These are phyloP conservation scores for Parapsyche elsis DNA, from an alignment of 1,140 invertebrate genomes.

Conservation along the genomic window DNA sequence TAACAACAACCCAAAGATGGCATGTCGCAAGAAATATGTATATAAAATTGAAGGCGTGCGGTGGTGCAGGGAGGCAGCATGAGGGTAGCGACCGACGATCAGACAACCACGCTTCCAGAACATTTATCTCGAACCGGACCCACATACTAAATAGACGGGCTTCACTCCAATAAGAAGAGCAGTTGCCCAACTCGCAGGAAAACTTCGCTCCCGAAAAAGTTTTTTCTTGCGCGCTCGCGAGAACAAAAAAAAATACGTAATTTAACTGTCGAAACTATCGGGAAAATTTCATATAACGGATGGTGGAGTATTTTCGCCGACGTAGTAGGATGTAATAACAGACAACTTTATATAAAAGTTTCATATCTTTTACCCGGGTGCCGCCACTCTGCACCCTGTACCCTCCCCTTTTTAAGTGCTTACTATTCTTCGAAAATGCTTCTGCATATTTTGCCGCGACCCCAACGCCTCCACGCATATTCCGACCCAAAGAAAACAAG, in stretches of 20 bases:
- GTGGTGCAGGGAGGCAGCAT: too few relatives aligned
- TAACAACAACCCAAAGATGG: too few relatives aligned
- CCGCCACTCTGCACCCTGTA: background rate
- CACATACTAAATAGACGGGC: background rate
- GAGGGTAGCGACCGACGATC: background rate
- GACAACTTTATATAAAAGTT: slow-evolving; percentile 16
- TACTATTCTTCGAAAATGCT: background rate
- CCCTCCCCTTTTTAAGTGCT: background rate
- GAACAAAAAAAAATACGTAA: slow-evolving; percentile 11
- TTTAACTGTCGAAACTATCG: slow-evolving; percentile 32
- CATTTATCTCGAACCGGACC: slow-evolving; percentile 3
- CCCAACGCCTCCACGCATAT: background rate
- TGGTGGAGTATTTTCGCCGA: background rate
- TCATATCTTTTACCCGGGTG: background rate
- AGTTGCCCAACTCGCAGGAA: background rate
- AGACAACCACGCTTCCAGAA: background rate
- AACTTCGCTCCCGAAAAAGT: slow-evolving; percentile 5
- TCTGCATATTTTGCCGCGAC: background rate
- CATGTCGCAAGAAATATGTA: too few relatives aligned
- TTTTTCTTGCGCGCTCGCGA: background rate
- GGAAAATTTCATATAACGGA: slow-evolving; percentile 9
- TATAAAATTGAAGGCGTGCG: too few relatives aligned
- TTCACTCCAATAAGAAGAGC: background rate
- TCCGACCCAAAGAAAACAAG: background rate
- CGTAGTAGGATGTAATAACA: slow-evolving; percentile 13